Percentiles rank a stretch among this genome's conserved stretches.
Evolutionary conservation across 2,797 vertebrate genomes (phyloP).

Genomic region (Denticeps clupeoides): DNA sequence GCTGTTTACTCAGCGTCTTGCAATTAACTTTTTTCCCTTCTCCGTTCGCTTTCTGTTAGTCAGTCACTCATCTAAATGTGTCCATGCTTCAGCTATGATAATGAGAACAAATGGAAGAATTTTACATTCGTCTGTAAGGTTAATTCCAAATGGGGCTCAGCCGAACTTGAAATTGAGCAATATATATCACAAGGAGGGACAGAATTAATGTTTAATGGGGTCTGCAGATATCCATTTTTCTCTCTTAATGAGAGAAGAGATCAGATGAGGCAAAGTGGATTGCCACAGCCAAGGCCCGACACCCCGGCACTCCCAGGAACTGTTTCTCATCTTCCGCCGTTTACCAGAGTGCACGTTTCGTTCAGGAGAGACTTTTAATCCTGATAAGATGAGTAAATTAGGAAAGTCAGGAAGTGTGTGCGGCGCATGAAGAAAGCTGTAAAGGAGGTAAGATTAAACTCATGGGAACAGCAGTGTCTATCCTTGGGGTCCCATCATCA

Average conservation of each 20-base stretch:
- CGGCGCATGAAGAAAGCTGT: conserved; percentile 19
- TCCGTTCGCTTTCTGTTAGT: too few species aligned
- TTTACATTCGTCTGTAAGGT: too few species aligned
- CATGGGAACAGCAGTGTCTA: conserved; percentile 21
- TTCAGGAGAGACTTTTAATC: too few species aligned
- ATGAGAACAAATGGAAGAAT: too few species aligned
- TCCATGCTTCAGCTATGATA: too few species aligned
- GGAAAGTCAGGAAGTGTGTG: conserved; percentile 7
- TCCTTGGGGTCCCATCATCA: conserved; percentile 16
- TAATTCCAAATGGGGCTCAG: not conserved
- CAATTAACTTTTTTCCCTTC: not conserved
- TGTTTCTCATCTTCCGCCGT: conserved; percentile 4
- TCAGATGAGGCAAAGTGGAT: not conserved
- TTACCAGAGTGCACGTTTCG: conserved; percentile 18
- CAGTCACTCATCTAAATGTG: too few species aligned
- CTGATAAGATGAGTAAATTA: conserved; percentile 27
- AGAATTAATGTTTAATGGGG: not conserved
- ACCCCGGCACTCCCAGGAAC: not conserved
- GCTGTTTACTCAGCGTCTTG: not conserved
- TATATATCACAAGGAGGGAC: not conserved
- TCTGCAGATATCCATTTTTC: not conserved
- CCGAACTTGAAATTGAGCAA: not conserved
- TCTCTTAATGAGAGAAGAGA: not conserved
- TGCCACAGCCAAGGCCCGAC: not conserved
- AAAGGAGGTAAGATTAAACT: conserved; percentile 20